Percentiles rank a stretch among this genome's conserved stretches.
These are phyloP conservation scores for Trichechus manatus DNA, from an alignment of 2,113 vertebrate genomes.

Conservation along the genomic window DNA sequence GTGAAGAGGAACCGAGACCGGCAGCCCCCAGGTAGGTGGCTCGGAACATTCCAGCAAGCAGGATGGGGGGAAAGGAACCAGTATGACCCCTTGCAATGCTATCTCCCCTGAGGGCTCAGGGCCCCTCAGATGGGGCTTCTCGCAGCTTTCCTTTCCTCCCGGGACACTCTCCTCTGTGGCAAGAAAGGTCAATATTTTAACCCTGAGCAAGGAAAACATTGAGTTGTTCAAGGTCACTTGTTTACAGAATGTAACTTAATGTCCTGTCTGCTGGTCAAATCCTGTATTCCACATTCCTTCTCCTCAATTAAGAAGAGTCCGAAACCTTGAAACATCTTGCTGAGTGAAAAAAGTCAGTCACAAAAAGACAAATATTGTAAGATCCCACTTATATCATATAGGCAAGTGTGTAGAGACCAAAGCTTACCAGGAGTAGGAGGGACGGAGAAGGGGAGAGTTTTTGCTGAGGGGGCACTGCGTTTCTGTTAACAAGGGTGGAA, in stretches of 20 bases:
- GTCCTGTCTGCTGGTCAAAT: background rate
- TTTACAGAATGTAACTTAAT: background rate
- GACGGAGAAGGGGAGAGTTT: background rate
- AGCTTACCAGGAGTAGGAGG: background rate
- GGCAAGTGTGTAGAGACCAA: background rate
- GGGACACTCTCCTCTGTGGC: background rate
- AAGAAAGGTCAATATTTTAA: background rate
- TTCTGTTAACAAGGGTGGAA: background rate
- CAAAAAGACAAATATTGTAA: background rate
- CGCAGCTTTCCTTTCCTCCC: background rate
- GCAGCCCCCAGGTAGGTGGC: constrained; percentile 66
- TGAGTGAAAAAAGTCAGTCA: background rate
- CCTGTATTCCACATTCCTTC: background rate
- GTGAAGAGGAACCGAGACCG: background rate
- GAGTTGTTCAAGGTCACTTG: background rate
- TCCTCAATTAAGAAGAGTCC: background rate
- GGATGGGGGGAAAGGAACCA: background rate
- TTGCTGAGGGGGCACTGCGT: background rate
- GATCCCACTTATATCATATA: background rate
- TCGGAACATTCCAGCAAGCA: background rate
- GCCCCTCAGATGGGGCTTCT: background rate
- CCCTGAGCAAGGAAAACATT: background rate
- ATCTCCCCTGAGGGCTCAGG: background rate
- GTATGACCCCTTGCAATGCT: no score
- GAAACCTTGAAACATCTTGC: background rate